Evolutionary conservation across 2,888 invertebrate species (phyloP).

Genomic region (Cyaniris semiargus): DNA sequence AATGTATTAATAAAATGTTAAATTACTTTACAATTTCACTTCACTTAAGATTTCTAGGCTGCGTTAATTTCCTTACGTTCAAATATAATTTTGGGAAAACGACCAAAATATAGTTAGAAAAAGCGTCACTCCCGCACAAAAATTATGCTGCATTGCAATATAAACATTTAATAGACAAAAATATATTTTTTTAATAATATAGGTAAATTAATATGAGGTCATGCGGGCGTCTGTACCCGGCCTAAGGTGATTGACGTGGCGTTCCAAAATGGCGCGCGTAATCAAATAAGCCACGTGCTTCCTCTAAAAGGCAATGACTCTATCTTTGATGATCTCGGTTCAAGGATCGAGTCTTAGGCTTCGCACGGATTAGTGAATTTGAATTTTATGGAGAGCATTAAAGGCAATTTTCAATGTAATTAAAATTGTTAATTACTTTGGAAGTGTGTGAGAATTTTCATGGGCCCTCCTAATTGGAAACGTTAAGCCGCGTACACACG

Average conservation of each 20-base stretch:
- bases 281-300: constrained; percentile 41
- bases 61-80: no score
- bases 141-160: no score
- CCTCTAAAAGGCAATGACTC: constrained; percentile 53
- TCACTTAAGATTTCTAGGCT: no score
- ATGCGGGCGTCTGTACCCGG: not conserved
- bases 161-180: not conserved
- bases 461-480: constrained; percentile 27
- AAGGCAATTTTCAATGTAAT: constrained; percentile 27
- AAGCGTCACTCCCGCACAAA: no score
- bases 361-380: constrained; percentile 38
- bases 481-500: constrained; percentile 16
- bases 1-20: no score
- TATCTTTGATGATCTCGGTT: constrained; percentile 50
- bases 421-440: constrained; percentile 35
- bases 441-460: constrained; percentile 40
- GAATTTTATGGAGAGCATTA: constrained; percentile 30
- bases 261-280: constrained; percentile 28
- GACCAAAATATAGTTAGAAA: no score
- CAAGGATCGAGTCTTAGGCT: constrained; percentile 50
- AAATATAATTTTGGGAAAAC: no score
- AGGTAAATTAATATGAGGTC: not conserved
- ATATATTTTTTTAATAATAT: not conserved
- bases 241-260: constrained; percentile 29
- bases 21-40: no score